Conservation (phyloP, 2,888 invertebrate genomes). For the Sminthurinus aureus region DNA sequence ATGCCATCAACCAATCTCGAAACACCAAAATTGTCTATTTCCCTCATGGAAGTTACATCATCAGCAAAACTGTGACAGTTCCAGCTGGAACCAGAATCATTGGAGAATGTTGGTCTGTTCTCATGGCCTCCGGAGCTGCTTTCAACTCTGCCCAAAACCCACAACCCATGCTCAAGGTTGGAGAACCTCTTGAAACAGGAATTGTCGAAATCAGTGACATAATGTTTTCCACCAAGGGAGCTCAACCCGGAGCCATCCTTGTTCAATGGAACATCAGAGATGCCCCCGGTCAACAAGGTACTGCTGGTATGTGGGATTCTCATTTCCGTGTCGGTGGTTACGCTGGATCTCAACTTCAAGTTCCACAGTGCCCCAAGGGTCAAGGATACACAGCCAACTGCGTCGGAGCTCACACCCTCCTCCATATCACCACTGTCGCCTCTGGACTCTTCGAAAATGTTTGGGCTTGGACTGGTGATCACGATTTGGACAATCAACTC, state of each 20-base stretch:
- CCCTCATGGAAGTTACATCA: slow-evolving; percentile 53
- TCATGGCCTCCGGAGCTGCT: slow-evolving; percentile 52
- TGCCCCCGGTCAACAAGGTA: slow-evolving; percentile 36
- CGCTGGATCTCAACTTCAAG: slow-evolving; percentile 49
- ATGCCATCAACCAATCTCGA: slow-evolving; percentile 48
- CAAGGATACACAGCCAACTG: slow-evolving; percentile 42
- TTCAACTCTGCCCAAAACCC: slow-evolving; percentile 50
- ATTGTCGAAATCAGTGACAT: slow-evolving; percentile 54
- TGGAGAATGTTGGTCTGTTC: slow-evolving; percentile 54
- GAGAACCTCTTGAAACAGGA: slow-evolving; percentile 49
- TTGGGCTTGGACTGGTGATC: slow-evolving; percentile 57
- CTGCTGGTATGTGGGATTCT: slow-evolving; percentile 52
- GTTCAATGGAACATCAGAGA: slow-evolving; percentile 52
- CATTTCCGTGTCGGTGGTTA: slow-evolving; percentile 56
- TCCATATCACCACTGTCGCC: slow-evolving; percentile 47
- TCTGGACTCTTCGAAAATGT: slow-evolving; percentile 53
- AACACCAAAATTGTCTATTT: slow-evolving; percentile 53
- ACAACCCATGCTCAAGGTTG: slow-evolving; percentile 53
- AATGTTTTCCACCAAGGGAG: slow-evolving; percentile 53
- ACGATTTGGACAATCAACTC: slow-evolving; percentile 52
- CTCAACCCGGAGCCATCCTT: slow-evolving; percentile 54
- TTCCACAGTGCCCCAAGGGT: slow-evolving; percentile 41
- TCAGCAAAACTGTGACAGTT: slow-evolving; percentile 49
- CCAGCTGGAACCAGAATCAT: slow-evolving; percentile 51
- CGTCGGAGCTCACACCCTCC: slow-evolving; percentile 50